Conservation (phyloP, 1,140 invertebrate genomes). For the Penaeus chinensis region DNA sequence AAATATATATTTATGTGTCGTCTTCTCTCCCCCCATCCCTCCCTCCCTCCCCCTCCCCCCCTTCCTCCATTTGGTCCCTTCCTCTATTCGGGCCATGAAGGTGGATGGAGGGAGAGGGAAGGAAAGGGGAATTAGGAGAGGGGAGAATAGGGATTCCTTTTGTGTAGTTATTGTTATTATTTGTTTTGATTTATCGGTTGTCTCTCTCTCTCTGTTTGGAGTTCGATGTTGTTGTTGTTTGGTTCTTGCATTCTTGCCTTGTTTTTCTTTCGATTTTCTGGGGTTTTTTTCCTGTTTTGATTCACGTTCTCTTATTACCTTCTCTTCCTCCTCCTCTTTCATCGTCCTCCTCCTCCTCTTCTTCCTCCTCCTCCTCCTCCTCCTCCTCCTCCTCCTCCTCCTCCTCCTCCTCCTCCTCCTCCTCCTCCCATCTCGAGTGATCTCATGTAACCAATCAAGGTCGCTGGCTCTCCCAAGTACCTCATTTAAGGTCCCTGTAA, state of each 20-base stretch:
- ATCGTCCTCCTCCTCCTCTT: neutral
- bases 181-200: no score
- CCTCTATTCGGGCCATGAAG: neutral
- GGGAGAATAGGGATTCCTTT: no score
- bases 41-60: neutral
- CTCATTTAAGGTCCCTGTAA: conserved; percentile 44
- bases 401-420: neutral
- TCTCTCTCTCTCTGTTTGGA: no score
- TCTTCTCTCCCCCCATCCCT: neutral
- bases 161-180: no score
- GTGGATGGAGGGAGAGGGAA: no score
- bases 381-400: neutral
- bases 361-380: neutral
- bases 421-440: no score
- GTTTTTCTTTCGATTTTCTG: no score
- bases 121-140: no score
- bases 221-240: no score
- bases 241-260: no score
- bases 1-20: conserved; percentile 29
- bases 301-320: neutral
- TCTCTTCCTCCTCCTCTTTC: neutral
- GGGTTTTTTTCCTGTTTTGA: no score
- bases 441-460: conserved; percentile 18
- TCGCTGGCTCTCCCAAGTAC: conserved; percentile 1
- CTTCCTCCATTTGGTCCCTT: neutral